Evolutionary conservation across 2,888 invertebrate species (phyloP).

Genomic region (Pristionchus exspectatus): DNA sequence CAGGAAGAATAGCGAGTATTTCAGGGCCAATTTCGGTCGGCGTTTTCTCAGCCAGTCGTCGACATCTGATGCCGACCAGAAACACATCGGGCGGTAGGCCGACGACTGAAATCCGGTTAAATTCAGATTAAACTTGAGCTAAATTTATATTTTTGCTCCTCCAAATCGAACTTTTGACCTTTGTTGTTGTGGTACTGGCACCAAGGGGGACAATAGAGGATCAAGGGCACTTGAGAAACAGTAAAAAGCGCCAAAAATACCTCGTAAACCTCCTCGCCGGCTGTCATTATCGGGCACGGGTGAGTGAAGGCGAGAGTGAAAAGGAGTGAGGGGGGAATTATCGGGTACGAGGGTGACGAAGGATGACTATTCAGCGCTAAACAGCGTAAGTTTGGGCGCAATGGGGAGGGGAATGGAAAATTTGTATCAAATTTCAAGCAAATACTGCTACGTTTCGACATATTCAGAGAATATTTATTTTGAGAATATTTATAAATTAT

Average conservation of each 20-base stretch:
- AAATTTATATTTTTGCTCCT: neutral
- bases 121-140: slow-evolving; percentile 26
- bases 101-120: neutral
- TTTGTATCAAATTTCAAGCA: no score
- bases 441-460: no score
- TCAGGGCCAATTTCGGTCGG: slow-evolving; percentile 69
- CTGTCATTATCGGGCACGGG: slow-evolving; percentile 12
- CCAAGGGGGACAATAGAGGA: neutral
- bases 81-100: slow-evolving; percentile 68
- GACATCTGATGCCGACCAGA: slow-evolving; percentile 69
- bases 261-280: slow-evolving; percentile 45
- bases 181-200: neutral
- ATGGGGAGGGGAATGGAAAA: neutral
- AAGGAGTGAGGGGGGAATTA: neutral
- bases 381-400: neutral
- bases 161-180: neutral
- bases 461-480: no score
- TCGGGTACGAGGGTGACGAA: neutral
- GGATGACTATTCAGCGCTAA: neutral
- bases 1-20: slow-evolving; percentile 69
- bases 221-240: neutral
- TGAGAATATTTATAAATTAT: neutral
- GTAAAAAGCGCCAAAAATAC: neutral
- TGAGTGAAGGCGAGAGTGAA: neutral
- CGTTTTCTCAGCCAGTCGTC: slow-evolving; percentile 68